Conservation (phyloP, 2,888 invertebrate species). For the Cyclophora albipunctata region DNA sequence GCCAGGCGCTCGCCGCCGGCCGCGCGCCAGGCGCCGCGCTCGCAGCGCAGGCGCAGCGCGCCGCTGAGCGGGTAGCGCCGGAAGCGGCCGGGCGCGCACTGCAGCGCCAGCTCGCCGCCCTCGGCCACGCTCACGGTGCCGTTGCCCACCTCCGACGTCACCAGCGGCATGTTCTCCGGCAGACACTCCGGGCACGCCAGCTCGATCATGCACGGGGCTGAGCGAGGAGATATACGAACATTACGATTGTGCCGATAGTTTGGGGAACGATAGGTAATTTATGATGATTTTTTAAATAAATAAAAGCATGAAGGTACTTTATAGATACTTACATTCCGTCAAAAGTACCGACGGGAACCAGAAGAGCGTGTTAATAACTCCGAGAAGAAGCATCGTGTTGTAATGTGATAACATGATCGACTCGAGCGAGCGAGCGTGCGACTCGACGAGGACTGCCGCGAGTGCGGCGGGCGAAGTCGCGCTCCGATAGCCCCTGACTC, state of each 20-base stretch:
- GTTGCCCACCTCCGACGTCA: slow-evolving; percentile 46
- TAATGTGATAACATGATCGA: too few relatives aligned
- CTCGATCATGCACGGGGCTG: slow-evolving; percentile 52
- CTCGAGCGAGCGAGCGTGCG: neutral
- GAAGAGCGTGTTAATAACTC: too few relatives aligned
- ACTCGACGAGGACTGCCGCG: slow-evolving; percentile 1
- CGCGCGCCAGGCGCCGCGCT: slow-evolving; percentile 45
- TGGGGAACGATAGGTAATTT: too few relatives aligned
- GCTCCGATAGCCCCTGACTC: slow-evolving; percentile 5
- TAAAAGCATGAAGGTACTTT: too few relatives aligned
- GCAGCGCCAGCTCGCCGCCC: slow-evolving; percentile 45
- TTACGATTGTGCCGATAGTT: too few relatives aligned
- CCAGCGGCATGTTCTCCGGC: slow-evolving; percentile 63
- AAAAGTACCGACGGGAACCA: too few relatives aligned
- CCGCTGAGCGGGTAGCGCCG: slow-evolving; percentile 42
- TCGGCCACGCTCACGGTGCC: slow-evolving; percentile 28
- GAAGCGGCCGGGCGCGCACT: slow-evolving; percentile 53
- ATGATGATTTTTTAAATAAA: too few relatives aligned
- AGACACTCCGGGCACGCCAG: slow-evolving; percentile 58
- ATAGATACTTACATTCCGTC: too few relatives aligned
- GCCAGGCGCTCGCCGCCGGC: slow-evolving; percentile 31
- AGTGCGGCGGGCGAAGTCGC: neutral
- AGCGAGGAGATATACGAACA: neutral
- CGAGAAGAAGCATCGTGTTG: too few relatives aligned
- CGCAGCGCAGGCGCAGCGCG: slow-evolving; percentile 37